phyloP scores from a whole-genome alignment of 2,888 invertebrate genomes.

The Aplocera efformata region DNA sequence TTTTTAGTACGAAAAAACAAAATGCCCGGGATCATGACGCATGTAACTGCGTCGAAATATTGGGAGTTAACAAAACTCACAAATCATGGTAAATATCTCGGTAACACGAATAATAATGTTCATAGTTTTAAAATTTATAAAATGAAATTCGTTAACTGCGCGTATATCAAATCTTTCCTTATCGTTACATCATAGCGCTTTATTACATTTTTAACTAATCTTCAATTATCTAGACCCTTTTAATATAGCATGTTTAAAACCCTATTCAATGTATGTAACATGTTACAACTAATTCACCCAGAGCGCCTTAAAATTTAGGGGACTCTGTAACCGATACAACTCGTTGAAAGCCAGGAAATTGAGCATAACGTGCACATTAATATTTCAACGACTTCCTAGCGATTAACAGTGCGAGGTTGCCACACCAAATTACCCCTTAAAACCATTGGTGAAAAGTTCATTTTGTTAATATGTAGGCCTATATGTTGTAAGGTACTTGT shows the following conservation, averaged over 20 bases:
- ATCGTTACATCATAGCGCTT: no score
- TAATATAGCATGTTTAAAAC: background rate
- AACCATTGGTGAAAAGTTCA: conserved; percentile 27
- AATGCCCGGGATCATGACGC: no score
- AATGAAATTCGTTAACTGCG: no score
- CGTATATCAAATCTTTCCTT: no score
- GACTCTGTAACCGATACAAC: conserved; percentile 66
- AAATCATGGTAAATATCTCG: no score
- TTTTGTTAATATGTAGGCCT: conserved; percentile 28
- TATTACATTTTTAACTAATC: no score
- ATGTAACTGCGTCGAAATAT: no score
- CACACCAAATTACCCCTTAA: conserved; percentile 32
- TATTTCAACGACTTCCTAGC: conserved; percentile 73
- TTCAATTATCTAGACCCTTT: no score
- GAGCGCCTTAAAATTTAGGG: conserved; percentile 52
- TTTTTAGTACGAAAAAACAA: no score
- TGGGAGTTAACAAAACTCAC: no score
- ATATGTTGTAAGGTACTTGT: conserved; percentile 39
- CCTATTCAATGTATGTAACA: conserved; percentile 15
- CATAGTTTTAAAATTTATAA: no score
- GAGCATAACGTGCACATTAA: conserved; percentile 74
- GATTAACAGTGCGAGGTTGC: conserved; percentile 47
- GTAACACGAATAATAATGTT: no score
- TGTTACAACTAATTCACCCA: conserved; percentile 39
- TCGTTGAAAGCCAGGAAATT: conserved; percentile 75